A percentile compares a stretch with the other conserved stretches of the same genome.
phyloP scores from a whole-genome alignment of 2,888 invertebrate genomes.

The Plebejus anna region DNA sequence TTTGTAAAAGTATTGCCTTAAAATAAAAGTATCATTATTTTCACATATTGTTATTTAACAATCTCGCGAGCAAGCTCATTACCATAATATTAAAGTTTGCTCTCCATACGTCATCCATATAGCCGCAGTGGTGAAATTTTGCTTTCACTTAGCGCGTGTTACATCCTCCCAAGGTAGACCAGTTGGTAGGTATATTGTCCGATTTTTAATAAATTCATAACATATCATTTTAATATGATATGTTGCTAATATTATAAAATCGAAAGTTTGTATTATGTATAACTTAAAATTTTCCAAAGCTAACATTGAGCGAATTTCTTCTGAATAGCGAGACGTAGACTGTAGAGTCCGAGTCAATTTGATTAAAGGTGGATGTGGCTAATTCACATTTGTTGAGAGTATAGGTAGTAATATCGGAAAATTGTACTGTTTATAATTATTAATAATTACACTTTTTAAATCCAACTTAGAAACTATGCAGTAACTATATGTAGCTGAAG shows the following conservation, averaged over 20 bases:
- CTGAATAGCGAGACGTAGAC: not conserved
- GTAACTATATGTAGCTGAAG: not conserved
- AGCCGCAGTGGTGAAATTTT: conserved; percentile 59
- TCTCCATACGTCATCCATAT: conserved; percentile 39
- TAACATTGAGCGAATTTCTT: not conserved
- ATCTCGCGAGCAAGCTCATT: not conserved
- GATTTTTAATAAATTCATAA: conserved; percentile 2
- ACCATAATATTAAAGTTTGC: not conserved
- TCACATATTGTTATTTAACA: not conserved
- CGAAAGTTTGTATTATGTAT: not conserved
- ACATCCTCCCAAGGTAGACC: conserved; percentile 31
- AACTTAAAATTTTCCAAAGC: not conserved
- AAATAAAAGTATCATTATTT: not conserved
- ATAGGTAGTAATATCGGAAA: too few relatives aligned
- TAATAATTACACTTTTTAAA: not conserved
- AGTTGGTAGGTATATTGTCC: not conserved
- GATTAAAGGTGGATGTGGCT: too few relatives aligned
- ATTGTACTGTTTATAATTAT: too few relatives aligned
- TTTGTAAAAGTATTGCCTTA: not conserved
- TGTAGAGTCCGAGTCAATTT: not conserved
- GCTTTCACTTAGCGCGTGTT: conserved; percentile 69
- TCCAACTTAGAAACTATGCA: not conserved
- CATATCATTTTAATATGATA: conserved; percentile 1
- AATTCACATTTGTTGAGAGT: too few relatives aligned
- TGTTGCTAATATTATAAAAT: not conserved